Base-by-base conservation (phyloP, 2,888 invertebrate species). In the Hirtodrosophila confusa region DNA sequence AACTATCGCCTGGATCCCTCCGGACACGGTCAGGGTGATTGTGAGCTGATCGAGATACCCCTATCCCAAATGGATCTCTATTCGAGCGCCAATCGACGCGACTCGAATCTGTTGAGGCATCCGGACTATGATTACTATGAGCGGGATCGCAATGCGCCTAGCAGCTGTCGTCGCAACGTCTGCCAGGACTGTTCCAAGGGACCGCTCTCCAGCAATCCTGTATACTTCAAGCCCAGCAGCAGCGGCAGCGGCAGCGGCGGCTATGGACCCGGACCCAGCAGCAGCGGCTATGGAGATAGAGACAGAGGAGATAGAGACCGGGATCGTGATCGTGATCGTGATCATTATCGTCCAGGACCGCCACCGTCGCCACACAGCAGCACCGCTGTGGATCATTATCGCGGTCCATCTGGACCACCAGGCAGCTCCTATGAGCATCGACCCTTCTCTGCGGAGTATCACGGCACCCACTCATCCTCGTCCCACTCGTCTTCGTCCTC, bases 101-200 rank as follows among this genome's bases (percentile, higher is more conserved):
- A 95, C 72, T 80, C 91, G 39, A 92, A 91, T 71, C 63, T 92
- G 31, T 55, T 91, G 7, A 90, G 92, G 9, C 91, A 93, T 66
- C 93, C 94, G 7, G 94, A 95, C 75, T 96, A 95, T 82, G 96
- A 97, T 86, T 96, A 95, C 88, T 97, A 95, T 88, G 96, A 96
- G 80, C 92, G 95, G 33, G 96, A 96, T 91, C 92, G 95, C 24
- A 95, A 95, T 86, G 95, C 95, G 61, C 94, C 94, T 57, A 93
- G 94, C 0, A 93, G 94, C 80, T 95, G 94, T 86, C 84, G 92
- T 1, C 88, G 90, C 8, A 89, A 88, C 57, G 62, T 84, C 9
- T 92, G 92, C 43, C 87, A 88, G 48, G 91, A 92, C 54, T 92
- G 92, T 47, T 83, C 88, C 36, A 89, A 89, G 64, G 80, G 80